phyloP scores from a whole-genome alignment of 2,113 vertebrate genomes.

The Lathamus discolor region DNA sequence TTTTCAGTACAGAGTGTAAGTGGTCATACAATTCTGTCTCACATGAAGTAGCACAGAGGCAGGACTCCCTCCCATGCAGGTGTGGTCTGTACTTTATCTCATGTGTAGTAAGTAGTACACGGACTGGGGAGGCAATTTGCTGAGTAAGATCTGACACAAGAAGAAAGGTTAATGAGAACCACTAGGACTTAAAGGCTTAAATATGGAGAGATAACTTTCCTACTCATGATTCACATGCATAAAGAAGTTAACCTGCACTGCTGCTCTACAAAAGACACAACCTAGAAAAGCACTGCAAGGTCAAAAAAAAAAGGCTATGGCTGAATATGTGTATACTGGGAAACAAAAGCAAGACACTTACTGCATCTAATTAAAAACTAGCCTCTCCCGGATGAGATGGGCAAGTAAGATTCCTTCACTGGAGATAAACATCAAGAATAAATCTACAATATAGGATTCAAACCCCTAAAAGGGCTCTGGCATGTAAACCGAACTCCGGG shows the following conservation, averaged over 20 bases:
- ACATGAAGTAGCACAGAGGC: background rate
- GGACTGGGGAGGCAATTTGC: background rate
- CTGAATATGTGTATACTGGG: too few relatives aligned
- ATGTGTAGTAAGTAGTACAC: background rate
- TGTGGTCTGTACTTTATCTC: background rate
- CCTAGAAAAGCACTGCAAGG: background rate
- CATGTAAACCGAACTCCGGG: background rate
- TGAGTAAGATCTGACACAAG: background rate
- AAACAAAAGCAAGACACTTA: background rate
- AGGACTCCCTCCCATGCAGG: background rate
- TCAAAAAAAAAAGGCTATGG: background rate
- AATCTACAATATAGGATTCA: background rate
- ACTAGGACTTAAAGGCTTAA: background rate
- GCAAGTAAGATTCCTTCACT: background rate
- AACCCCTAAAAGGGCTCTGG: background rate
- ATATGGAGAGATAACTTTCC: background rate
- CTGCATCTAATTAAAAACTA: background rate
- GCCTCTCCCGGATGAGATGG: background rate
- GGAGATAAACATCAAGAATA: background rate
- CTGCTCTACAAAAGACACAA: background rate
- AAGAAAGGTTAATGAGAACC: slow-evolving; percentile 7
- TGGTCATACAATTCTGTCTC: background rate
- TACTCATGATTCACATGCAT: background rate
- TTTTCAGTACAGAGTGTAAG: background rate
- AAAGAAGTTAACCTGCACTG: background rate